phyloP scores from a whole-genome alignment of 2,113 vertebrate genomes.

The Aphelocoma coerulescens region DNA sequence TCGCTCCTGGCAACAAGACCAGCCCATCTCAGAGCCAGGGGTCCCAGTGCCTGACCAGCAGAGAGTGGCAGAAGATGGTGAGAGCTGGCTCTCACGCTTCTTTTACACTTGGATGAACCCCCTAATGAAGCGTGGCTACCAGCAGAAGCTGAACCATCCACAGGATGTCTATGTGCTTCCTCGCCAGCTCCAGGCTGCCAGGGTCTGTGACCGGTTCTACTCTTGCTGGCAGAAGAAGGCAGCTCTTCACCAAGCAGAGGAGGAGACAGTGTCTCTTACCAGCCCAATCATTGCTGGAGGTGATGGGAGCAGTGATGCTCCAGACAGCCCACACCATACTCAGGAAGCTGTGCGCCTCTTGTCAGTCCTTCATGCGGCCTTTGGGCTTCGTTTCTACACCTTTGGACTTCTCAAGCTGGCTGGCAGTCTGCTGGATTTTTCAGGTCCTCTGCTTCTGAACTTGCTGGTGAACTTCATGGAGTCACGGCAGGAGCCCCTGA shows the following conservation, averaged over 20 bases:
- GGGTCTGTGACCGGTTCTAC: constrained; percentile 74
- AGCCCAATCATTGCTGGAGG: constrained; percentile 23
- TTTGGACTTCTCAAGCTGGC: constrained; percentile 85
- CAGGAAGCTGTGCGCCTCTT: constrained; percentile 61
- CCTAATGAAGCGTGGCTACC: constrained; percentile 79
- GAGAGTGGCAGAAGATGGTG: constrained; percentile 86
- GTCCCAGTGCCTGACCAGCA: constrained; percentile 52
- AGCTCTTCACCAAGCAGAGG: not conserved
- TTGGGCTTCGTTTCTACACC: constrained; percentile 80
- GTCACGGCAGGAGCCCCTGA: constrained; percentile 78
- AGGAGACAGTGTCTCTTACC: constrained; percentile 18
- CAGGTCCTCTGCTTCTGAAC: constrained; percentile 88
- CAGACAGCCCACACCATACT: not conserved
- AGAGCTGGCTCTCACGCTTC: constrained; percentile 84
- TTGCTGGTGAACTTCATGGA: constrained; percentile 89
- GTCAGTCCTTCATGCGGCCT: constrained; percentile 79
- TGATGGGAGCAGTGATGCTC: not conserved
- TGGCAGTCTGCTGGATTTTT: constrained; percentile 79
- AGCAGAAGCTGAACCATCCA: constrained; percentile 75
- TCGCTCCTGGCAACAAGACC: constrained; percentile 55
- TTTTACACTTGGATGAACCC: constrained; percentile 91
- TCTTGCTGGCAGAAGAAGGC: constrained; percentile 77
- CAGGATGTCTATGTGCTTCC: constrained; percentile 83
- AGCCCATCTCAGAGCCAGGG: constrained; percentile 56
- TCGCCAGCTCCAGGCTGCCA: constrained; percentile 70